phyloP scores from a whole-genome alignment of 2,113 vertebrate species.

The Ammodytes marinus region DNA sequence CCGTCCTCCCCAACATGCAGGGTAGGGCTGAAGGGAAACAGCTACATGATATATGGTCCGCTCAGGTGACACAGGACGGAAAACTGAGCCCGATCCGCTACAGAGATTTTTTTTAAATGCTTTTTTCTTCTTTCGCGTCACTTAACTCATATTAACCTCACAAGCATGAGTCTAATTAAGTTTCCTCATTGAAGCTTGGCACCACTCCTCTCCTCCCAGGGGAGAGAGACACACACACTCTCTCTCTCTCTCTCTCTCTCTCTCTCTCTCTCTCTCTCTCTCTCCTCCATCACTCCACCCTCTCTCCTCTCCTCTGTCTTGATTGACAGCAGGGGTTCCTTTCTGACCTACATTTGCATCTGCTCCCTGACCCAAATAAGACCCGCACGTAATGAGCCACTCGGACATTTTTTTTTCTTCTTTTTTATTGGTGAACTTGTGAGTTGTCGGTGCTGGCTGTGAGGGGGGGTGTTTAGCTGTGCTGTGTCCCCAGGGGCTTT shows the following conservation, averaged over 20 bases:
- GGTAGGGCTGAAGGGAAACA: slow-evolving; percentile 50
- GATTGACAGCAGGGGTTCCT: slow-evolving; percentile 81
- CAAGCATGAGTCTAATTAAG: slow-evolving; percentile 68
- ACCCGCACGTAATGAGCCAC: slow-evolving; percentile 72
- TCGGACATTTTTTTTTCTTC: slow-evolving; percentile 32
- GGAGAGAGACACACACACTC: slow-evolving; percentile 50
- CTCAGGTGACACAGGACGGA: slow-evolving; percentile 31
- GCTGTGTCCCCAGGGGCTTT: slow-evolving; percentile 71
- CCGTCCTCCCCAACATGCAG: slow-evolving; percentile 67
- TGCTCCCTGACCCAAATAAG: slow-evolving; percentile 83
- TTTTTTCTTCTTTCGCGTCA: slow-evolving; percentile 48
- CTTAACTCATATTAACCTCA: slow-evolving; percentile 64
- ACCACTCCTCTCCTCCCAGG: slow-evolving; percentile 36
- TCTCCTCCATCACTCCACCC: slow-evolving; percentile 37
- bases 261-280: slow-evolving; percentile 40
- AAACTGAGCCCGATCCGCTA: slow-evolving; percentile 26
- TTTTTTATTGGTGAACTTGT: slow-evolving; percentile 54
- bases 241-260: slow-evolving; percentile 44
- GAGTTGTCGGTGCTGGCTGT: slow-evolving; percentile 42
- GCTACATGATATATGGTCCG: slow-evolving; percentile 54
- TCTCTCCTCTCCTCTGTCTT: slow-evolving; percentile 55
- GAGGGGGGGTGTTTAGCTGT: slow-evolving; percentile 42
- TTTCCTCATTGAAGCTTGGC: slow-evolving; percentile 61
- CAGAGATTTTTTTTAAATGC: slow-evolving; percentile 82
- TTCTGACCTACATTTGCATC: slow-evolving; percentile 85